phyloP scores from a whole-genome alignment of 2,888 invertebrate species.

The Drosophila borealis region DNA sequence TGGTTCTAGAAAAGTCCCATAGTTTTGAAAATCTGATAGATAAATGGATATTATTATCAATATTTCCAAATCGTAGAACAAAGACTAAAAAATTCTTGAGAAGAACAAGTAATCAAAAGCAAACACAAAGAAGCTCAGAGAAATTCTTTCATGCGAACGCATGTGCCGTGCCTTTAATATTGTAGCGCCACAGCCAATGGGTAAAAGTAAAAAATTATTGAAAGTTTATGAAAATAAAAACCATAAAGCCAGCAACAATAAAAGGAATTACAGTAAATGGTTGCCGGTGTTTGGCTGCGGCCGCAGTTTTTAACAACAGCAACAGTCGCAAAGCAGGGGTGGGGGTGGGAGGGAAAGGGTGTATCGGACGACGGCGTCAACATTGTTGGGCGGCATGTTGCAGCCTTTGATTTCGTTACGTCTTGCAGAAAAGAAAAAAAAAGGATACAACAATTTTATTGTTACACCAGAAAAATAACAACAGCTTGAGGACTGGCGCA shows the following conservation, averaged over 20 bases:
- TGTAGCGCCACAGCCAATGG: conserved; percentile 54
- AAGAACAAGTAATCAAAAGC: too few relatives aligned
- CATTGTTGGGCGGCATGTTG: conserved; percentile 64
- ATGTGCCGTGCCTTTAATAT: conserved; percentile 6
- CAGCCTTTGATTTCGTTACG: conserved; percentile 69
- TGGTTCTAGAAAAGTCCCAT: too few relatives aligned
- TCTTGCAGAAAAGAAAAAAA: conserved; percentile 33
- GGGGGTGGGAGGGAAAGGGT: not conserved
- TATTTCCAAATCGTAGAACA: too few relatives aligned
- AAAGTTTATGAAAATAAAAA: conserved; percentile 71
- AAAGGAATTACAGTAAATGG: conserved; percentile 56
- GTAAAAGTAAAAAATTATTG: conserved; percentile 66
- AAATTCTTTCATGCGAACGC: not conserved
- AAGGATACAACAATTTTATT: conserved; percentile 67
- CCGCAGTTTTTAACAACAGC: conserved; percentile 55
- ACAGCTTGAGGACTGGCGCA: conserved; percentile 43
- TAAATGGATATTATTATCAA: too few relatives aligned
- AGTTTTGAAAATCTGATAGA: too few relatives aligned
- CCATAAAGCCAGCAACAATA: conserved; percentile 40
- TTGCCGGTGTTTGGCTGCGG: conserved; percentile 68
- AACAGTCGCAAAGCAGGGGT: conserved; percentile 33
- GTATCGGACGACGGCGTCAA: conserved; percentile 31
- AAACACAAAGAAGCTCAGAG: too few relatives aligned
- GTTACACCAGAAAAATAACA: conserved; percentile 77
- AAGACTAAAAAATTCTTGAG: too few relatives aligned